These are phyloP conservation scores for Parapristionchus giblindavisi DNA, from an alignment of 2,888 invertebrate species.

Conservation along the genomic window DNA sequence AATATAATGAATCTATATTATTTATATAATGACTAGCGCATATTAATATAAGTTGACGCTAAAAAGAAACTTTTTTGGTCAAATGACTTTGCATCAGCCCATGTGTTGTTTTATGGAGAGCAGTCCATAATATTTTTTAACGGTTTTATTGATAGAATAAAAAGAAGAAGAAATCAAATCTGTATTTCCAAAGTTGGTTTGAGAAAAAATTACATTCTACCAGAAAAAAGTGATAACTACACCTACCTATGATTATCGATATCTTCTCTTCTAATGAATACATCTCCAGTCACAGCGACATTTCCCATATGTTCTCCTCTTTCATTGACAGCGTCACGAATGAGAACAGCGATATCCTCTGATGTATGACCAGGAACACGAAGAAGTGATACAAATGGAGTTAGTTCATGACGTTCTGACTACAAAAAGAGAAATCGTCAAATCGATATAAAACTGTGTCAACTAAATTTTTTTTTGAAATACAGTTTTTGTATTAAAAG, in stretches of 20 bases:
- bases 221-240: neutral
- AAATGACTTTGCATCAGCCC: too few species aligned
- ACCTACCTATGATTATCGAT: constrained; percentile 53
- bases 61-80: too few species aligned
- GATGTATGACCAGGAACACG: constrained; percentile 65
- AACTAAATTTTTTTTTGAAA: neutral
- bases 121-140: too few species aligned
- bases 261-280: constrained; percentile 60
- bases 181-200: too few species aligned
- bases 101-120: too few species aligned
- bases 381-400: constrained; percentile 59
- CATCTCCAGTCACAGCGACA: constrained; percentile 58
- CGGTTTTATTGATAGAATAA: too few species aligned
- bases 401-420: constrained; percentile 56
- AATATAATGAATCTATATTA: neutral
- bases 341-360: constrained; percentile 65
- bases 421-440: constrained; percentile 36
- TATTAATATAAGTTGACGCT: too few species aligned
- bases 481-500: neutral
- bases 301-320: constrained; percentile 50
- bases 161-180: too few species aligned
- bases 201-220: neutral
- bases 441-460: neutral
- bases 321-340: constrained; percentile 50
- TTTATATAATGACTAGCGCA: neutral